Base-by-base conservation (phyloP, 2,113 vertebrate genomes). In the Spea multiplicata region DNA sequence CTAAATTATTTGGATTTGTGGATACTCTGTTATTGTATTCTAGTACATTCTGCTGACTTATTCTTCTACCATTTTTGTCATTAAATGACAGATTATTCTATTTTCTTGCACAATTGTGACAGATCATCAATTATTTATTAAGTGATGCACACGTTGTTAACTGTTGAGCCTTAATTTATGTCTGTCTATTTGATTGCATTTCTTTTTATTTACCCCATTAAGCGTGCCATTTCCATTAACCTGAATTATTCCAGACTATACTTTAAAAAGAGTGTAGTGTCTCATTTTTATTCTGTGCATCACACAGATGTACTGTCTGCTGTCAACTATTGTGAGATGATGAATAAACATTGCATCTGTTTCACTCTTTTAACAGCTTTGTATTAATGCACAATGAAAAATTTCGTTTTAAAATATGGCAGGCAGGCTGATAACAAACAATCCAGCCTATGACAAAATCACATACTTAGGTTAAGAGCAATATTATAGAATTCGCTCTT, bases 281-380 rank as follows among this genome's bases (percentile, higher is more conserved):
- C 66, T 68, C 65, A 76, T 76, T 68, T 76, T 68, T 68, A 76
- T 76, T 76, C 74, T 76, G 65, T 48, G 74, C 50, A 76, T 48
- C 65, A 76, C 52, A 62, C 53, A 76, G 65, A 47, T 49, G 45
- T 76, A 76, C 64, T 57, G 74, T 65, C 66, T 68, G 74, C 74
- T 78, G 75, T 78, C 75, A 71, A 44, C 75, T 44, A 71, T 64
- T 71, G 75, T 78, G 57, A 78, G 45, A 71, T 50, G 75, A 78
- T 78, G 67, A 78, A 78, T 76, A 76, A 71, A 78, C 75, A 78
- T 71, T 78, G 46, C 62, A 45, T 78, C 62, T 62, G 71, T 78
- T 71, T 78, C 55, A 64, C 47, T 64, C 30, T 50, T 70, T 71
- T 71, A 71, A 62, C 53, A 78, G 75, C 45, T 69, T 68, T 77